Evolutionary conservation across 2,113 vertebrate species (phyloP), one percentile per base, ranked within the genome.

Genomic region (Holacanthus passer): DNA sequence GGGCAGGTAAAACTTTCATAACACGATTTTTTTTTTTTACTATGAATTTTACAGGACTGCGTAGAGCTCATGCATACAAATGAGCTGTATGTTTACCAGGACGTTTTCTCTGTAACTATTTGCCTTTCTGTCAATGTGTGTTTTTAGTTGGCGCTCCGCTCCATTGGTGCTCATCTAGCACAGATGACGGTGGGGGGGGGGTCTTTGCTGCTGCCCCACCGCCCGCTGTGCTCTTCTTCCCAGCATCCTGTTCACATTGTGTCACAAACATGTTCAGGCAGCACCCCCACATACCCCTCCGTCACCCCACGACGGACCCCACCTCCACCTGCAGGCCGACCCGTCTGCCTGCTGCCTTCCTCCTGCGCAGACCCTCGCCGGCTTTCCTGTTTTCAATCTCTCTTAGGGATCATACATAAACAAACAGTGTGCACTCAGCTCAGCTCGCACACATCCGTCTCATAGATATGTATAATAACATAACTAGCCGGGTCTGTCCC

Each of bases 311-410:
- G 50, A 12, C 24, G 68, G 87, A 86, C 50, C 70, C 81, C 86
- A 74, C 52, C 83, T 89, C 86, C 89, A 88, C 89, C 91, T 92
- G 81, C 82, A 78, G 22, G 31, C 73, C 66, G 71, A 88, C 93
- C 87, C 70, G 16, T 47, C 79, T 24, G 8, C 31, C 43, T 19
- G 43, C 11, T 65, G 75, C 65, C 83, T 73, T 84, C 89, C 82
- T 77, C 72, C 55, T 16, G 52, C 75, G 14, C 81, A 45, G 55
- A 64, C 71, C 53, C 19, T 48, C 65, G 2, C 81, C 48, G 67
- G 55, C 78, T 66, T 90, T 93, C 91, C 91, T 92, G 92, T 90
- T 89, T 89, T 87, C 32, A 74, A 80, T 83, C 83, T 74, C 58
- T 68, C 63, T 32, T 24, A 62, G 72, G 35, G 62, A 81, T 90